Conservation (phyloP, 2,888 invertebrate species). For the Drosophila engyochracea region DNA sequence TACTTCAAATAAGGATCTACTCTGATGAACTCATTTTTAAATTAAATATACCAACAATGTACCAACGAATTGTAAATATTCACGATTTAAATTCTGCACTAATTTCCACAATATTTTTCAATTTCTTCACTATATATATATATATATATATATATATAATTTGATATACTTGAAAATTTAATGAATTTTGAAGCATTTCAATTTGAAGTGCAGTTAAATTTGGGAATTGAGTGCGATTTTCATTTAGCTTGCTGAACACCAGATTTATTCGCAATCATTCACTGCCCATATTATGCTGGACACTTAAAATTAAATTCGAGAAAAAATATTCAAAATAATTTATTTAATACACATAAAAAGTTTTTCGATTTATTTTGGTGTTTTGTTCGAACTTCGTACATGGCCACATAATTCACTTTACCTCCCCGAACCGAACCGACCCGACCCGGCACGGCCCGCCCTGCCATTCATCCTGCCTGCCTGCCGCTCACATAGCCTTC, state of each 20-base stretch:
- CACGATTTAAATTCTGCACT: neutral
- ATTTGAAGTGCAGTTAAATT: slow-evolving; percentile 2
- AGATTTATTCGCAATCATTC: slow-evolving; percentile 25
- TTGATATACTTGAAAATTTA: neutral
- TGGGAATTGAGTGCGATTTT: slow-evolving; percentile 2
- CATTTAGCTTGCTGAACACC: slow-evolving; percentile 9
- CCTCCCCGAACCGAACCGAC: slow-evolving; percentile 10
- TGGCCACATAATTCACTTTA: slow-evolving; percentile 75
- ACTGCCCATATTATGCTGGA: slow-evolving; percentile 10
- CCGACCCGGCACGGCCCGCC: neutral
- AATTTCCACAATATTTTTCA: neutral
- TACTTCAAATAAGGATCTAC: neutral
- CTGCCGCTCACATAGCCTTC: neutral
- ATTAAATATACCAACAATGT: neutral
- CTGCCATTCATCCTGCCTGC: neutral
- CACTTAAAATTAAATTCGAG: slow-evolving; percentile 55
- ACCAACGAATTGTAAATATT: neutral
- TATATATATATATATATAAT: neutral
- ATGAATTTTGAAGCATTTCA: neutral
- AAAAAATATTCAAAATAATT: slow-evolving; percentile 67
- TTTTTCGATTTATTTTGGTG: slow-evolving; percentile 75
- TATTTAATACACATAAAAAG: slow-evolving; percentile 79
- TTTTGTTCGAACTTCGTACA: slow-evolving; percentile 51
- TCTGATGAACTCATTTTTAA: neutral
- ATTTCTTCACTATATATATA: neutral